Percentiles rank a stretch among this genome's conserved stretches.
These are phyloP conservation scores for Crotalus adamanteus DNA, from an alignment of 2,797 vertebrate genomes.

Conservation along the genomic window DNA sequence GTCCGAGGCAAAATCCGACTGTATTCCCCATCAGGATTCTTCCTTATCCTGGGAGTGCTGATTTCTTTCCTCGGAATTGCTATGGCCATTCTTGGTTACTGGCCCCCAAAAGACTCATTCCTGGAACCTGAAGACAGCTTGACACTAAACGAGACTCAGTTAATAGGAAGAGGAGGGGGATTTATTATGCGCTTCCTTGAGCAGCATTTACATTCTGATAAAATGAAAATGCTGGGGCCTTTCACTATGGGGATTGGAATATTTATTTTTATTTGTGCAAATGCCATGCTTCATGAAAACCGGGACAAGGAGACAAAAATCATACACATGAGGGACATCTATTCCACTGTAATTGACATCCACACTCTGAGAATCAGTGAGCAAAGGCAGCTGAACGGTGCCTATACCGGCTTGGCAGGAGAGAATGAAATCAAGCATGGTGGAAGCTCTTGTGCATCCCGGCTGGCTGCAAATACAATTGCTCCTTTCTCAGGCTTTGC, in stretches of 20 bases:
- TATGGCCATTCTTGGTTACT: slow-evolving; percentile 96
- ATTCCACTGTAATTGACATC: slow-evolving; percentile 97
- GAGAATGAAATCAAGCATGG: slow-evolving; percentile 71
- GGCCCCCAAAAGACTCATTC: slow-evolving; percentile 84
- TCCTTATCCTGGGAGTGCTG: slow-evolving; percentile 89
- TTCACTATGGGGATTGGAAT: slow-evolving; percentile 99
- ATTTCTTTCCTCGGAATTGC: slow-evolving; percentile 88
- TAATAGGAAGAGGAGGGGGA: slow-evolving; percentile 66
- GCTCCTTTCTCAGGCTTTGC: slow-evolving; percentile 78
- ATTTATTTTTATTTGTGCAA: slow-evolving; percentile 98
- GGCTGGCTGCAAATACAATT: slow-evolving; percentile 80
- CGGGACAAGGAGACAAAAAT: slow-evolving; percentile 96
- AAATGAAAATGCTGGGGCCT: slow-evolving; percentile 98
- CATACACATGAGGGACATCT: slow-evolving; percentile 98
- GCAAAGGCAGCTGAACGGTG: slow-evolving; percentile 80
- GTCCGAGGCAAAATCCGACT: slow-evolving; percentile 92
- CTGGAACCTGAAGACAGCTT: slow-evolving; percentile 60
- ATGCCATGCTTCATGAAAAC: slow-evolving; percentile 97
- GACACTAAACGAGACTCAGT: slow-evolving; percentile 70
- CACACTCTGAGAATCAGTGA: slow-evolving; percentile 88
- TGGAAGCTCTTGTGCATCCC: slow-evolving; percentile 74
- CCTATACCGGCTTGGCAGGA: slow-evolving; percentile 71
- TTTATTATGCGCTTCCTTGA: slow-evolving; percentile 85
- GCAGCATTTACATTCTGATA: slow-evolving; percentile 89
- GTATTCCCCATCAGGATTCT: slow-evolving; percentile 94